Percentiles rank a stretch among this genome's conserved stretches.
phyloP scores from a whole-genome alignment of 2,797 vertebrate species.

The Liasis olivaceus region DNA sequence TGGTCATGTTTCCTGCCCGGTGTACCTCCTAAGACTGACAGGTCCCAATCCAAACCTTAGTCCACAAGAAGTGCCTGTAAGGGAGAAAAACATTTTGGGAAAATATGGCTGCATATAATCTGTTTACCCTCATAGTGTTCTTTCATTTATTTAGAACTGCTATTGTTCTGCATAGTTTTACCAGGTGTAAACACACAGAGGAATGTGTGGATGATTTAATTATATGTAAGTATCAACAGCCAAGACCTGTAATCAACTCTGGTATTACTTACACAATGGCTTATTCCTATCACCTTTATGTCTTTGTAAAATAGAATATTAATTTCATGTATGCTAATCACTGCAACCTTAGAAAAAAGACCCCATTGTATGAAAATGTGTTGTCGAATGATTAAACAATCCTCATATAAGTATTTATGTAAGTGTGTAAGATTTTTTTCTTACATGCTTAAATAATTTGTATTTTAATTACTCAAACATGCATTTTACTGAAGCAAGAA shows the following conservation, averaged over 20 bases:
- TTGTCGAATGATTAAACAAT: not conserved
- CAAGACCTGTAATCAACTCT: not conserved
- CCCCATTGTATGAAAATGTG: not conserved
- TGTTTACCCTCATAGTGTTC: not conserved
- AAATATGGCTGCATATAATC: not conserved
- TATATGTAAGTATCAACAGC: not conserved
- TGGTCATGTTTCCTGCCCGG: not conserved
- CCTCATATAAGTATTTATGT: not conserved
- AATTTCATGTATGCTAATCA: not conserved
- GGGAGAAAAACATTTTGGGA: not conserved
- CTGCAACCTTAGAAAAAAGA: not conserved
- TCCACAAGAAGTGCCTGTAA: not conserved
- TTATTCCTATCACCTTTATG: constrained; percentile 11
- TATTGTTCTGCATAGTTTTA: not conserved
- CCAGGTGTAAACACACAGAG: not conserved
- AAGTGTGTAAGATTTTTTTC: constrained; percentile 1
- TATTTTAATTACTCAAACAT: not conserved
- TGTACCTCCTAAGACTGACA: not conserved
- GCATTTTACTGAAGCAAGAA: not conserved
- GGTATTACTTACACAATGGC: constrained; percentile 5
- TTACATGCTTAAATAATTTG: constrained; percentile 1
- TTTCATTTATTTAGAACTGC: not conserved
- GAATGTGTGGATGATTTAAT: not conserved
- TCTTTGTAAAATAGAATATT: not conserved
- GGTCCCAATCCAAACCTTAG: not conserved